These are phyloP conservation scores for Falco biarmicus DNA, from an alignment of 2,797 vertebrate species.

Conservation along the genomic window DNA sequence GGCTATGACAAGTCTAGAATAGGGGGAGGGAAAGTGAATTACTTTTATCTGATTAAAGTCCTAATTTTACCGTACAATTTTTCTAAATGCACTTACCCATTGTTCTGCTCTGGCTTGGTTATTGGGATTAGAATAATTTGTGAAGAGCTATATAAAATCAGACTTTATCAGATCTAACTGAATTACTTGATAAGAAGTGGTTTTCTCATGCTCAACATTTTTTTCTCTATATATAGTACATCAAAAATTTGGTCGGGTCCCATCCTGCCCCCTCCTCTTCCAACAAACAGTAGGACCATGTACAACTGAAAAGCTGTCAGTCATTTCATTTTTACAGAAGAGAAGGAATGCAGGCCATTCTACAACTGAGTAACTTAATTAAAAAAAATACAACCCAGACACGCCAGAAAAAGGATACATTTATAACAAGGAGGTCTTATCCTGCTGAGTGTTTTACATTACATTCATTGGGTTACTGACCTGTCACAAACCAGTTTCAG, in stretches of 20 bases:
- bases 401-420: conserved; percentile 7
- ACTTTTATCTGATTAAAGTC: conserved; percentile 61
- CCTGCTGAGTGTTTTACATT: conserved; percentile 29
- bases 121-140: conserved; percentile 1
- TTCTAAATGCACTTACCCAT: neutral
- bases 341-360: conserved; percentile 29
- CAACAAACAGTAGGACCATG: neutral
- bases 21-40: conserved; percentile 43
- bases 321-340: conserved; percentile 2
- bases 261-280: neutral
- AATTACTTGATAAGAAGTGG: neutral
- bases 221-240: neutral
- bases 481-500: conserved; percentile 51
- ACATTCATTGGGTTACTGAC: neutral
- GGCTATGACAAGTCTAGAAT: conserved; percentile 42
- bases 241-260: neutral
- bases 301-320: conserved; percentile 1
- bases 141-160: neutral
- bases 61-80: conserved; percentile 43
- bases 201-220: neutral
- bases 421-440: conserved; percentile 20
- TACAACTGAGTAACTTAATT: conserved; percentile 51
- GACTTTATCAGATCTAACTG: neutral
- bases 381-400: conserved; percentile 40
- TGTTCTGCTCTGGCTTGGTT: conserved; percentile 34